Conservation (phyloP, 2,113 vertebrate genomes). For the Amazona guildingii region DNA sequence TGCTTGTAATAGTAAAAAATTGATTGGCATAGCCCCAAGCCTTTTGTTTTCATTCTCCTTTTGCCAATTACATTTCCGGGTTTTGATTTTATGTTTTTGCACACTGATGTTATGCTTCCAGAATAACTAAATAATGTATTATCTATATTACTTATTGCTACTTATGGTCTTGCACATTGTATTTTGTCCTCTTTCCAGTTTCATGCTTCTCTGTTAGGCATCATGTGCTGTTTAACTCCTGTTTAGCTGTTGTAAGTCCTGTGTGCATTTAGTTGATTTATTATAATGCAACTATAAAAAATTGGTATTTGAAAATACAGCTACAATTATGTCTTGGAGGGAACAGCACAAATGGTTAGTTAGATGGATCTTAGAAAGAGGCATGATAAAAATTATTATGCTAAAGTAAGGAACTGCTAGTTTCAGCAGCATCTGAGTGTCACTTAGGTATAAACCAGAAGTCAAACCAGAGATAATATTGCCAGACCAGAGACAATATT, state of each 20-base stretch:
- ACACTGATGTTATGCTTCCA: background rate
- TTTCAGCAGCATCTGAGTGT: background rate
- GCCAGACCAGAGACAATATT: background rate
- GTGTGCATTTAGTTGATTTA: background rate
- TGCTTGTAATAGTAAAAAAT: background rate
- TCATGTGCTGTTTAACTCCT: background rate
- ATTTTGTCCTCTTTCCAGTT: background rate
- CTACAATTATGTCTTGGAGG: background rate
- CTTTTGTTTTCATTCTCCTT: background rate
- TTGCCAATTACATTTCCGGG: background rate
- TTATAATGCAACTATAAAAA: background rate
- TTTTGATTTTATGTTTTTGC: background rate
- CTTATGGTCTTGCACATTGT: accelerated
- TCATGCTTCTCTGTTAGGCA: background rate
- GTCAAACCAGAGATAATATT: background rate
- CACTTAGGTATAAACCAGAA: background rate
- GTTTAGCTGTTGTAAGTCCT: background rate
- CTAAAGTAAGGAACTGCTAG: background rate
- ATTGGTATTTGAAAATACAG: background rate
- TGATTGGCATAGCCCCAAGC: background rate
- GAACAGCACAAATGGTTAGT: background rate
- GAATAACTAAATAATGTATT: background rate
- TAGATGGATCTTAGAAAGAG: background rate
- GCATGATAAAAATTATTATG: background rate
- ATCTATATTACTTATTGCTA: background rate